Conservation (phyloP, 2,113 vertebrate species). For the Strigops habroptila region DNA sequence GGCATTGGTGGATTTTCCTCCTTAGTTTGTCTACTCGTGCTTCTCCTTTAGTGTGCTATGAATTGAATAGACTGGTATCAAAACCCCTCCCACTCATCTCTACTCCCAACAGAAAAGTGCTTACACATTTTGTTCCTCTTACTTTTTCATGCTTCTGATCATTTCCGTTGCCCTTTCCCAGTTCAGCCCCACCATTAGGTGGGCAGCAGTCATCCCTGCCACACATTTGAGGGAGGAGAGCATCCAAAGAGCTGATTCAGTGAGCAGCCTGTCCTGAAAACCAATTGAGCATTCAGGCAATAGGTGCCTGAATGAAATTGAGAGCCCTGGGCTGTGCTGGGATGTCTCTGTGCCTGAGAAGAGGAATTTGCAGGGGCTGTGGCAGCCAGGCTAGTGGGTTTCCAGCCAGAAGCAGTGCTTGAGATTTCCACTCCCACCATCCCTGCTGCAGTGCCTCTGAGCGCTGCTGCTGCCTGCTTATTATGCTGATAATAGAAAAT, state of each 20-base stretch:
- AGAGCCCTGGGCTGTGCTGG: not conserved
- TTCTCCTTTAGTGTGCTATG: not conserved
- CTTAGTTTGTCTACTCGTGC: not conserved
- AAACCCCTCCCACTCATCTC: not conserved
- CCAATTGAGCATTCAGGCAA: too few relatives aligned
- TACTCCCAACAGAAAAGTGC: not conserved
- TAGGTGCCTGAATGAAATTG: not conserved
- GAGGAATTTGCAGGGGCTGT: not conserved
- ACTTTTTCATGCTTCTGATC: not conserved
- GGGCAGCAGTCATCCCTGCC: not conserved
- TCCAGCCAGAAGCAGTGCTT: not conserved
- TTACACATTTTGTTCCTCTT: not conserved
- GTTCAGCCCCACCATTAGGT: not conserved
- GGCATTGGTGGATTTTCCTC: not conserved
- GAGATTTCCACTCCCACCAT: not conserved
- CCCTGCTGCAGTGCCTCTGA: not conserved
- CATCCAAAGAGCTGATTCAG: not conserved
- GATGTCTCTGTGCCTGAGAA: not conserved
- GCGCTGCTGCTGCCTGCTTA: constrained; percentile 31
- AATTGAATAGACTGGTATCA: not conserved
- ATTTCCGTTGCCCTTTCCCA: not conserved
- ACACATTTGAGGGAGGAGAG: not conserved
- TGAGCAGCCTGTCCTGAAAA: not conserved
- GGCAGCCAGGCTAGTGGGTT: not conserved
- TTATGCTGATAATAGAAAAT: constrained; percentile 66